Evolutionary conservation across 92 coral and sea anemone species (phyloP), one percentile per base, ranked within the genome.

Genomic region (Parazoanthus atlanticus): DNA sequence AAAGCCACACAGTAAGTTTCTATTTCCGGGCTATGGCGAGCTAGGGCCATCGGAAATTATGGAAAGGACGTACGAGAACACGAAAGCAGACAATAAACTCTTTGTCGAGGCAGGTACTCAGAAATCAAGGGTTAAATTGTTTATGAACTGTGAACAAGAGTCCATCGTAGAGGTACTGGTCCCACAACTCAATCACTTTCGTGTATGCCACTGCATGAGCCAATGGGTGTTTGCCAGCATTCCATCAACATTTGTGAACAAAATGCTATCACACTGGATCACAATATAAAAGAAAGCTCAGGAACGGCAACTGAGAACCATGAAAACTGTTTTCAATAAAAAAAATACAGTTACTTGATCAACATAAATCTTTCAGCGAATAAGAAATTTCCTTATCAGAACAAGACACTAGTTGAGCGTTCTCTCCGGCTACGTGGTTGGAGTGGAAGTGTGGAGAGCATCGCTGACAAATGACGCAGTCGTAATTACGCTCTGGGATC

Each of bases 201-300:
- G 25, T 91, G 94, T 52, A 89, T 91, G 92, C 94, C 92, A 5
- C 89, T 91, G 17, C 92, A 88, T 74, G 31, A 85, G 46, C 66
- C 89, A 13, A 80, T 91, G 61, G 92, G 93, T 21, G 52, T 91
- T 61, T 90, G 93, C 69, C 90, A 91, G 30, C 93, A 85, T 64
- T 61, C 56, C 25, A 29, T 91, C 8, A 73, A 89, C 13, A 52
- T 89, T 1, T 79, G 85, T 75, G 90, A 89, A 17, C 76, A 86
- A 23, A 36, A 81, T 32, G 91, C 93, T 21, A 85, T 85, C 31
- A 67, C 65, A 30, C 41, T 89, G 0, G 91, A 92, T 82, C 81
- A 89, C 19, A 23, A 79, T 10, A 89, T 92, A 12, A 92, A 92
- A 85, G 88, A 80, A 78, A 77, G 72, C 52, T 40, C 86, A 76